Evolutionary conservation across 2,113 vertebrate genomes (phyloP).

Genomic region (Equus quagga): DNA sequence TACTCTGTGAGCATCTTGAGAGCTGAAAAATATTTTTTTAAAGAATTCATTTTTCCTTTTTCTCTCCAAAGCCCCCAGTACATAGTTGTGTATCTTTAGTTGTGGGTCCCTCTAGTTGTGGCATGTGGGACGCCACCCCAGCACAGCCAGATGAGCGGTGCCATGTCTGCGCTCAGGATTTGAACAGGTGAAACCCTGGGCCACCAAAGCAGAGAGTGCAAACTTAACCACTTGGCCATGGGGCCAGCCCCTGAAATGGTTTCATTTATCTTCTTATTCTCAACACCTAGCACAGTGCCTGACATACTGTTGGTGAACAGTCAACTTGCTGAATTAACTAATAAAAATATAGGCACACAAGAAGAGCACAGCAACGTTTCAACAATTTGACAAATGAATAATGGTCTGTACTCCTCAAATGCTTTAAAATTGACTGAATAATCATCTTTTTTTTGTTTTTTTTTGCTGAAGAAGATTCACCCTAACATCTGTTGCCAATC

Average conservation of each 20-base stretch:
- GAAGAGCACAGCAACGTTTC: background rate
- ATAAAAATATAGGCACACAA: background rate
- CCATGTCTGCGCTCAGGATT: too few relatives aligned
- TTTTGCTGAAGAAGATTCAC: too few relatives aligned
- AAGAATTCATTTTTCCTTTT: too few relatives aligned
- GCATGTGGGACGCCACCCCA: too few relatives aligned
- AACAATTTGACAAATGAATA: background rate
- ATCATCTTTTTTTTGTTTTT: background rate
- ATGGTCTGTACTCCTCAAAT: background rate
- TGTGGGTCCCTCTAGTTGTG: too few relatives aligned
- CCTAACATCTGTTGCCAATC: too few relatives aligned
- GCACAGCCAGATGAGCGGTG: too few relatives aligned
- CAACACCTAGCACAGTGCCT: background rate
- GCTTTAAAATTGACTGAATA: background rate
- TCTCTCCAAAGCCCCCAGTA: too few relatives aligned
- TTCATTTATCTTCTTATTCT: conserved; percentile 23
- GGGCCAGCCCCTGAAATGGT: background rate
- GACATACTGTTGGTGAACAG: background rate
- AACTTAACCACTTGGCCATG: too few relatives aligned
- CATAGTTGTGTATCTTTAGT: too few relatives aligned
- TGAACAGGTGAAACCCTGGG: too few relatives aligned
- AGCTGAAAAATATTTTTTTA: background rate
- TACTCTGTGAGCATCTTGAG: background rate
- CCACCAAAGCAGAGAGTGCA: too few relatives aligned
- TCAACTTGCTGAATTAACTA: background rate